These are phyloP conservation scores for Phalacrocorax pelagicus DNA, from an alignment of 2,113 vertebrate species.

Conservation along the genomic window DNA sequence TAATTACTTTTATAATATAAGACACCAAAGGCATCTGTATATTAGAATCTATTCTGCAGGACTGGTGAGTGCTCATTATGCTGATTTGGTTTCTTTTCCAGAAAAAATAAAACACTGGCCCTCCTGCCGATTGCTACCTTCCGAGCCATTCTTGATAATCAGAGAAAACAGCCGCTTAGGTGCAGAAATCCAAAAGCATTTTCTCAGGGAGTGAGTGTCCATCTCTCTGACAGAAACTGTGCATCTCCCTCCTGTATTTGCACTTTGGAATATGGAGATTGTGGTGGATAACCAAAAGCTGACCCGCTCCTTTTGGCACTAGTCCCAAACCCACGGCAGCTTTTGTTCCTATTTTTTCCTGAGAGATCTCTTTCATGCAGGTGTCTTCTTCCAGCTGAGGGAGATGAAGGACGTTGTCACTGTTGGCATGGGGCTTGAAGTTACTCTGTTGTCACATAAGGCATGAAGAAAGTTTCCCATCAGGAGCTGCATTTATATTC, in stretches of 20 bases:
- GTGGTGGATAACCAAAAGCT: background rate
- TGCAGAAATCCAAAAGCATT: background rate
- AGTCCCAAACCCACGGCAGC: background rate
- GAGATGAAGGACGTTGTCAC: background rate
- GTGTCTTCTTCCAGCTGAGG: background rate
- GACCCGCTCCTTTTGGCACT: background rate
- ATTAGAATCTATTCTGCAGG: background rate
- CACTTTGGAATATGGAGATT: background rate
- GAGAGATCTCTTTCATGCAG: background rate
- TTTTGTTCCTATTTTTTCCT: background rate
- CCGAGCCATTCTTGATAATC: background rate
- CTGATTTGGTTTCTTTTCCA: background rate
- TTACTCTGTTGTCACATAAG: background rate
- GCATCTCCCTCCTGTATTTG: background rate
- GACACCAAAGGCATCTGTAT: background rate
- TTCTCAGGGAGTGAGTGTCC: fast-evolving
- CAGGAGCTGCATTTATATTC: background rate
- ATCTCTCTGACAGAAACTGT: background rate
- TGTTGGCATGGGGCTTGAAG: background rate
- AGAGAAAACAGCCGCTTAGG: background rate
- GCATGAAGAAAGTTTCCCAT: background rate
- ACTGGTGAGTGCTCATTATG: background rate
- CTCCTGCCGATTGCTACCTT: background rate
- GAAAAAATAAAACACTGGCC: background rate
- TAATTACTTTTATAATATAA: background rate